These are phyloP conservation scores for Siphlonurus alternatus DNA, from an alignment of 2,888 invertebrate species.

Conservation along the genomic window DNA sequence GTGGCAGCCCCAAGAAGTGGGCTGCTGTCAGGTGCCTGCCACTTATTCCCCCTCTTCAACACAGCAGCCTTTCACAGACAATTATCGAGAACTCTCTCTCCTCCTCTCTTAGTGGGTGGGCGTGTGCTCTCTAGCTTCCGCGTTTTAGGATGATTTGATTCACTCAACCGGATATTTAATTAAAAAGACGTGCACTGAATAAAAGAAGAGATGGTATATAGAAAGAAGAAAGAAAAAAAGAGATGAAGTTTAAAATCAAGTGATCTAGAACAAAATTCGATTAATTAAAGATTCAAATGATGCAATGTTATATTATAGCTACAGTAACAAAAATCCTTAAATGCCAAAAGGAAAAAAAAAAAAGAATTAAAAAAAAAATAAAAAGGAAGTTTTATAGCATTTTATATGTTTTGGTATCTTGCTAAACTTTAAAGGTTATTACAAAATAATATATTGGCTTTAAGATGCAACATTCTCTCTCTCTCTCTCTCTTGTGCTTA, in stretches of 20 bases:
- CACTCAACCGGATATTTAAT: slow-evolving; percentile 3
- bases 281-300: background rate
- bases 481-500: background rate
- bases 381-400: background rate
- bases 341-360: no score
- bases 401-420: background rate
- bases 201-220: background rate
- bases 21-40: background rate
- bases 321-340: no score
- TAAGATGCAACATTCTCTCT: no score
- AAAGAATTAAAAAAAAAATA: background rate
- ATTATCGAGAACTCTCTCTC: background rate
- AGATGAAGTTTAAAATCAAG: background rate
- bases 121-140: background rate
- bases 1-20: no score
- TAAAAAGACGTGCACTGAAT: background rate
- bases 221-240: background rate
- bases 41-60: background rate
- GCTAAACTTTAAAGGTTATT: background rate
- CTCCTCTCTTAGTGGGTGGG: background rate
- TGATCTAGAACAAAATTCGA: background rate
- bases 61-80: background rate
- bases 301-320: background rate
- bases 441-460: background rate
- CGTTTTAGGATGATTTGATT: background rate